phyloP scores from a whole-genome alignment of 2,888 invertebrate genomes.

The Adelphocoris suturalis region DNA sequence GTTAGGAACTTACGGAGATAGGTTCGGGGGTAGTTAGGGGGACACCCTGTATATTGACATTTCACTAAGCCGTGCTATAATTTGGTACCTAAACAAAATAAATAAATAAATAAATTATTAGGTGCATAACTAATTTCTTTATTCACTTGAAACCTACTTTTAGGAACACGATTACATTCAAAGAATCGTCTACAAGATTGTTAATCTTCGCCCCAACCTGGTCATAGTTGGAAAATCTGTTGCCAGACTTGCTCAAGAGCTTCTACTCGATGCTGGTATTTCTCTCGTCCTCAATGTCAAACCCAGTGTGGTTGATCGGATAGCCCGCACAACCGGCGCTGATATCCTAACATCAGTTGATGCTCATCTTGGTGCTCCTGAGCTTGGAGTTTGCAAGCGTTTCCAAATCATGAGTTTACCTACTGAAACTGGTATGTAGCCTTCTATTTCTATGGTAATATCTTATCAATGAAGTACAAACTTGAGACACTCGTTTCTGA shows the following conservation, averaged over 20 bases:
- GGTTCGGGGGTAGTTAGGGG: too few species aligned
- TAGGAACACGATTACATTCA: slow-evolving; percentile 92
- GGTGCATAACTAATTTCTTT: too few species aligned
- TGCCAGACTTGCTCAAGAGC: slow-evolving; percentile 90
- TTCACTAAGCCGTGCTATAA: too few species aligned
- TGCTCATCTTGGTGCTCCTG: slow-evolving; percentile 89
- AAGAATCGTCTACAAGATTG: slow-evolving; percentile 91
- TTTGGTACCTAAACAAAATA: too few species aligned
- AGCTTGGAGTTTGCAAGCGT: slow-evolving; percentile 89
- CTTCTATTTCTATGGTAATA: too few species aligned
- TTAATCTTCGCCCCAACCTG: slow-evolving; percentile 90
- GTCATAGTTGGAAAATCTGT: slow-evolving; percentile 88
- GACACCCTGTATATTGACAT: too few species aligned
- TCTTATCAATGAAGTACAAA: too few species aligned
- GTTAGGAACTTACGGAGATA: too few species aligned
- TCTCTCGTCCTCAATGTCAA: slow-evolving; percentile 94
- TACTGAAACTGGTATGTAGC: slow-evolving; percentile 79
- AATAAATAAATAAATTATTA: too few species aligned
- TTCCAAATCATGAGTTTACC: slow-evolving; percentile 86
- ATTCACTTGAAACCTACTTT: neutral
- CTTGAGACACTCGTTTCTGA: too few species aligned
- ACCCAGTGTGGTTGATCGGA: slow-evolving; percentile 87
- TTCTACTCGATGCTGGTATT: slow-evolving; percentile 88
- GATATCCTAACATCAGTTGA: slow-evolving; percentile 93
- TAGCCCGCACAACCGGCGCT: slow-evolving; percentile 89